phyloP scores from a whole-genome alignment of 2,888 invertebrate genomes.

The Pandemis corylana region DNA sequence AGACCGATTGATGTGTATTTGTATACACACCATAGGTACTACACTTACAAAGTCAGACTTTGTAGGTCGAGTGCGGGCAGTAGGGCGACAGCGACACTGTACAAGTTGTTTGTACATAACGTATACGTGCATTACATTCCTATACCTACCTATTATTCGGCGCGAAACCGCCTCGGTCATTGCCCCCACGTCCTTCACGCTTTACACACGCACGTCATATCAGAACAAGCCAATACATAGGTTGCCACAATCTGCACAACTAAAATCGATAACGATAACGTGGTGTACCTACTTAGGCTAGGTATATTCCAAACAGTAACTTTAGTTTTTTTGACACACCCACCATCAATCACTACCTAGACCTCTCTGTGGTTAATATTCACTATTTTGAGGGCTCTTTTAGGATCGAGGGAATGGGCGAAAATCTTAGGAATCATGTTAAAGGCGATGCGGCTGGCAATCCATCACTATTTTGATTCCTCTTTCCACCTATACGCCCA shows the following conservation, averaged over 20 bases:
- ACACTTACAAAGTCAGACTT: slow-evolving; percentile 17
- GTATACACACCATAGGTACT: background rate
- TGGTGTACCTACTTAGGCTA: background rate
- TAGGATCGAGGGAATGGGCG: no score
- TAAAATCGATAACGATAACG: slow-evolving; percentile 36
- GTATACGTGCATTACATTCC: background rate
- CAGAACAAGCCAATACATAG: slow-evolving; percentile 48
- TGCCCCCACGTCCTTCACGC: slow-evolving; percentile 59
- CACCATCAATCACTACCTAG: background rate
- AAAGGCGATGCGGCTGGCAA: no score
- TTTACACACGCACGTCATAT: slow-evolving; percentile 54
- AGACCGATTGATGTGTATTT: background rate
- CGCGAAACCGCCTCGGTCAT: slow-evolving; percentile 59
- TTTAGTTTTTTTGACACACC: background rate
- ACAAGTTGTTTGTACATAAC: slow-evolving; percentile 32
- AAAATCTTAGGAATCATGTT: no score
- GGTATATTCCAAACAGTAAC: slow-evolving; percentile 2
- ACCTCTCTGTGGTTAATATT: background rate
- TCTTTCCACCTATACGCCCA: no score
- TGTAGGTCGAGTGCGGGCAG: slow-evolving; percentile 50
- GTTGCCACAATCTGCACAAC: slow-evolving; percentile 31
- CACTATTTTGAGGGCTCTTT: no score
- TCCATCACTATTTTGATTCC: no score
- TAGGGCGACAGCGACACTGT: slow-evolving; percentile 49
- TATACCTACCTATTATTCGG: slow-evolving; percentile 49